Base-by-base conservation (phyloP, 2,797 vertebrate species). In the Centroberyx gerrardi region DNA sequence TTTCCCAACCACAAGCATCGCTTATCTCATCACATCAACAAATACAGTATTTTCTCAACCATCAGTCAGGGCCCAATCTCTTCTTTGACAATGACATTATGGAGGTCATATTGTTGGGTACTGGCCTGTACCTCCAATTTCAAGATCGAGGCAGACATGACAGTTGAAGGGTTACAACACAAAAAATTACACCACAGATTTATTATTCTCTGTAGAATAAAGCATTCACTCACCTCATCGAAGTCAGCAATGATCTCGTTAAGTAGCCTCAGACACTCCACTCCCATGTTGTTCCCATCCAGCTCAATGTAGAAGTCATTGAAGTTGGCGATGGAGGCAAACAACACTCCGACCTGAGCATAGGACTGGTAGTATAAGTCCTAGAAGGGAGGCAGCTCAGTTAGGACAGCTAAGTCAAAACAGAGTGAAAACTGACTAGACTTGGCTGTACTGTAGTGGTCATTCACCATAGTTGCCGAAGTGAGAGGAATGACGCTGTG, bases 271-370 rank as follows among this genome's bases (percentile, higher is more conserved):
- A 97, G 95, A 84, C 97, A 97, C 81, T 97, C 97, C 68, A 97
- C 96, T 49, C 97, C 97, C 97, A 97, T 97, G 88, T 97, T 97
- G 94, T 97, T 97, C 77, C 96, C 96, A 0, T 97, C 96, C 90
- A 97, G 88, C 91, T 97, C 97, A 0, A 97, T 97, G 93, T 97
- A 97, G 93, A 97, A 97, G 93, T 97, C 96, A 12, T 97, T 97
- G 88, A 97, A 97, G 92, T 97, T 97, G 85, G 96, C 96, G 83
- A 97, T 97, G 84, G 96, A 97, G 73, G 97, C 96, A 52, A 97
- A 97, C 93, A 97, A 95, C 87, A 97, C 97, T 5, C 96, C 96
- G 51, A 97, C 97, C 93, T 97, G 97, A 60, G 96, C 95, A 75
- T 97, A 97, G 2, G 96, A 97, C 88, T 97, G 97, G 87, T 97